phyloP scores from a whole-genome alignment of 2,888 invertebrate genomes.

The Mimumesa dahlbomi region DNA sequence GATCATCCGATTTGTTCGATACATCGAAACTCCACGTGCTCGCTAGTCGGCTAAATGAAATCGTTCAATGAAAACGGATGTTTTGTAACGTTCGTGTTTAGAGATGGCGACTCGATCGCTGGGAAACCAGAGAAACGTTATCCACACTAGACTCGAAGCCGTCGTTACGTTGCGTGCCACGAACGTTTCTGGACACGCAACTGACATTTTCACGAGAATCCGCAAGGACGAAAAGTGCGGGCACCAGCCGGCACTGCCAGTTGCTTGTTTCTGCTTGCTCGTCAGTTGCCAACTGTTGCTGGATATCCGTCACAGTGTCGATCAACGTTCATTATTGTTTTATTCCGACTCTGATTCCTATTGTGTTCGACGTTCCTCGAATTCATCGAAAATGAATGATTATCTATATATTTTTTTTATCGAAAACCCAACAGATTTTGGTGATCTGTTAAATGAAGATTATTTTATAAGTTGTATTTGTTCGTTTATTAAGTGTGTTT shows the following conservation, averaged over 20 bases:
- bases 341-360: slow-evolving; percentile 15
- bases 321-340: slow-evolving; percentile 13
- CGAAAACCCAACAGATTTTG: no score
- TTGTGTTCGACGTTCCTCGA: background rate
- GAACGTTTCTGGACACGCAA: slow-evolving; percentile 40
- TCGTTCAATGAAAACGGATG: background rate
- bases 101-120: slow-evolving; percentile 10
- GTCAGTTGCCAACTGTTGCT: slow-evolving; percentile 56
- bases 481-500: no score
- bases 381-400: no score
- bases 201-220: slow-evolving; percentile 51
- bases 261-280: slow-evolving; percentile 27
- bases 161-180: slow-evolving; percentile 26
- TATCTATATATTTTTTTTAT: no score
- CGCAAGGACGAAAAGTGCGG: slow-evolving; percentile 62
- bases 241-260: slow-evolving; percentile 66
- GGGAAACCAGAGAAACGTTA: slow-evolving; percentile 5
- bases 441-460: no score
- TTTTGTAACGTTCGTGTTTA: background rate
- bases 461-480: no score
- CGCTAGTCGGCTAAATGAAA: no score
- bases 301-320: slow-evolving; percentile 30
- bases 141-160: slow-evolving; percentile 9
- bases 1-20: no score
- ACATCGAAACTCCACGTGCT: no score